phyloP scores from a whole-genome alignment of 1,140 invertebrate species.

The Drosophila mayri region DNA sequence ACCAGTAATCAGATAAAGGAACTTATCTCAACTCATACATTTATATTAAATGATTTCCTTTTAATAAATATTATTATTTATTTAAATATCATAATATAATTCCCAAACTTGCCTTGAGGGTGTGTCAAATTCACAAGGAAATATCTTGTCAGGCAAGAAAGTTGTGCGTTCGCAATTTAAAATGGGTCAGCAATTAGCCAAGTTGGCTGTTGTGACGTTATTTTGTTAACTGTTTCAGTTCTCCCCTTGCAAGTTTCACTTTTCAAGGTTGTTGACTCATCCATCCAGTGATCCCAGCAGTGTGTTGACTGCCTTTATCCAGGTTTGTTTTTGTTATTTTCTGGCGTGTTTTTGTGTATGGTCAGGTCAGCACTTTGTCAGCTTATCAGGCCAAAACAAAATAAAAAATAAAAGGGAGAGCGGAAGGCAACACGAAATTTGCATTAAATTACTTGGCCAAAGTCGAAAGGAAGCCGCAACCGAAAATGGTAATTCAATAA shows the following conservation, averaged over 20 bases:
- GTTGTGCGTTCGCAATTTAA: conserved; percentile 16
- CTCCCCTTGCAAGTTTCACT: conserved; percentile 50
- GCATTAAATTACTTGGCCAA: conserved; percentile 50
- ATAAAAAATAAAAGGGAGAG: conserved; percentile 13
- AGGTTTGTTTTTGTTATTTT: conserved; percentile 21
- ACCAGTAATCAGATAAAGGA: background rate
- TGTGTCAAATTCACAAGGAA: conserved; percentile 3
- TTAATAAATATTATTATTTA: background rate
- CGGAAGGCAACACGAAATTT: conserved; percentile 33
- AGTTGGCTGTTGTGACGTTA: conserved; percentile 35
- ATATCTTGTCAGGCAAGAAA: background rate
- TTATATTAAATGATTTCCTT: background rate
- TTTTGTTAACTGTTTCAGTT: conserved; percentile 51
- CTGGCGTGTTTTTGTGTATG: conserved; percentile 32
- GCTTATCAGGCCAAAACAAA: conserved; percentile 40
- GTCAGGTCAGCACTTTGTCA: conserved; percentile 59
- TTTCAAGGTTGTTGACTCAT: conserved; percentile 79
- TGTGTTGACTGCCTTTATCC: conserved; percentile 23
- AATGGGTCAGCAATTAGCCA: conserved; percentile 70
- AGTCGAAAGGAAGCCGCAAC: conserved; percentile 44
- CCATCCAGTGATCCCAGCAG: conserved; percentile 3
- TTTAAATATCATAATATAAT: background rate
- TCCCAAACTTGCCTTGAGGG: background rate
- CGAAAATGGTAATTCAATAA: conserved; percentile 51
- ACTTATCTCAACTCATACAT: background rate